These are phyloP conservation scores for Metellina segmentata DNA, from an alignment of 2,888 invertebrate genomes.

Conservation along the genomic window DNA sequence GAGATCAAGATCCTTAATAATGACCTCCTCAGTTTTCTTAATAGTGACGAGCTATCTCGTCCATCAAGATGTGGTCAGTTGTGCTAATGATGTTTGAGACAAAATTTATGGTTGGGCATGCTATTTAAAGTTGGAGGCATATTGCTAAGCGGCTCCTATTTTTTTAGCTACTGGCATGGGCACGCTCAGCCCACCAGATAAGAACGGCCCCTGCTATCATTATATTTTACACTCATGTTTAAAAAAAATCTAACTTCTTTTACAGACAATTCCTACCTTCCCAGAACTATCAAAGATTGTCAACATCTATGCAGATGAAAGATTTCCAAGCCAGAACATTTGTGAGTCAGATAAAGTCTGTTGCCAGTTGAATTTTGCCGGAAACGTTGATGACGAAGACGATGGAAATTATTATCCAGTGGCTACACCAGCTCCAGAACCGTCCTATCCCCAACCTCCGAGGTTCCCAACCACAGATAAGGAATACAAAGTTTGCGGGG, in stretches of 20 bases:
- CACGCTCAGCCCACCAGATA: too few species aligned
- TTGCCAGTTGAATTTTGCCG: slow-evolving; percentile 46
- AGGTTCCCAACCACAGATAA: neutral
- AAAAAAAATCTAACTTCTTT: neutral
- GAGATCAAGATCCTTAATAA: too few species aligned
- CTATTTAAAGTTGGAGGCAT: too few species aligned
- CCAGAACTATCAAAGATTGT: slow-evolving; percentile 24
- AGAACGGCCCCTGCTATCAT: too few species aligned
- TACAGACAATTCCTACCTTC: slow-evolving; percentile 21
- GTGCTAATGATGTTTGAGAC: too few species aligned
- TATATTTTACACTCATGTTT: too few species aligned
- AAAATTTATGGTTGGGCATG: too few species aligned
- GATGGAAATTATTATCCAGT: slow-evolving; percentile 53
- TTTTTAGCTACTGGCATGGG: too few species aligned
- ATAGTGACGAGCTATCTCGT: too few species aligned
- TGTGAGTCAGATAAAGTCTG: slow-evolving; percentile 59
- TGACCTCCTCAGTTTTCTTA: too few species aligned
- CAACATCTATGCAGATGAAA: neutral
- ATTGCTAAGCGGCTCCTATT: too few species aligned
- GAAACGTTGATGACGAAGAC: neutral
- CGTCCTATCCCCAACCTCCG: slow-evolving; percentile 15
- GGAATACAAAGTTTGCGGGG: slow-evolving; percentile 85
- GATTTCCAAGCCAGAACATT: neutral
- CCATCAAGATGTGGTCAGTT: too few species aligned
- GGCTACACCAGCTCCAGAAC: slow-evolving; percentile 63